Base-by-base conservation (phyloP, 2,113 vertebrate genomes). In the Prochilodus magdalenae region DNA sequence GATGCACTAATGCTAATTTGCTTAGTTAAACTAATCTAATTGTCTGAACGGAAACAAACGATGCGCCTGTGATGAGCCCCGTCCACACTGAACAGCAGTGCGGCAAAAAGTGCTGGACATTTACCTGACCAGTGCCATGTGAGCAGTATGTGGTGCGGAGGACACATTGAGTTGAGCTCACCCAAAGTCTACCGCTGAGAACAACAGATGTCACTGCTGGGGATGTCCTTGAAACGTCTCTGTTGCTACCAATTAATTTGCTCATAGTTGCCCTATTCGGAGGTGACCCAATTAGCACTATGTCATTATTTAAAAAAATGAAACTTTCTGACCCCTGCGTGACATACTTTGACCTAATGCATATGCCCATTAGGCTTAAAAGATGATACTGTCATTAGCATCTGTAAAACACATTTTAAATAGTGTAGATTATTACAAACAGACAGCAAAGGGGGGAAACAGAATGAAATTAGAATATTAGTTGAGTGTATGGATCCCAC, bases 201-300 rank as follows among this genome's bases (percentile, higher is more conserved):
- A 59, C 63, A 82, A 59, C 80, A 82, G 62, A 82, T 82, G 73
- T 82, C 80, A 53, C 72, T 75, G 72, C n/a, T 67, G 72, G 77
- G 65, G 53, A 75, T 33, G 63, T 82, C 80, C 80, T 82, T 82
- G 49, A 82, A 69, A 82, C 47, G 71, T 73, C 80, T 66, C 72
- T 0, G 10, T 53, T 47, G 53, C 72, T 57, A 75, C 60, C 33
- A 75, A 82, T 82, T 76, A 75, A 82, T 75, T 69, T 82, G 80
- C 73, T 76, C 30, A 8, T 24, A 82, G 59, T 70, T 82, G 73
- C 63, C 73, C 73, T 76, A 24, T 75, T 82, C 73, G 57, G 33
- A 55, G 79, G 79, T 75, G 71, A 81, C 62, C 79, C 70, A 74
- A 66, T 81, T 81, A 81, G 79, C 29, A 67, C 13, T 29, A 33